A percentile compares a stretch with the other conserved stretches of the same genome.
Evolutionary conservation across 1,140 invertebrate genomes (phyloP).

Genomic region (Drosophila sucinea): DNA sequence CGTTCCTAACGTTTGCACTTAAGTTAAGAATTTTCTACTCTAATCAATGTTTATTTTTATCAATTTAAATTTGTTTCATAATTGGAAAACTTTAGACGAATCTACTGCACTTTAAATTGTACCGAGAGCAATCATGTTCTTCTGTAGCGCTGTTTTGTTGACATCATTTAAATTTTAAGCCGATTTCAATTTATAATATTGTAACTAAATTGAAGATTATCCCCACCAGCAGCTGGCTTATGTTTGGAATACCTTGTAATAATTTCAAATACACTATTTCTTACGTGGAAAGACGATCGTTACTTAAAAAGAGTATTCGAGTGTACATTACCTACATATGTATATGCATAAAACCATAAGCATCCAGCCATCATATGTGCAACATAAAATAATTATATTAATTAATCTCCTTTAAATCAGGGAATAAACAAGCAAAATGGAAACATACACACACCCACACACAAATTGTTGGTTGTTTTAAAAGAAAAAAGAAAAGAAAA

Average conservation of each 20-base stretch:
- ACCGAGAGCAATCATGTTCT: too few species aligned
- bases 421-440: conserved; percentile 29
- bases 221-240: too few species aligned
- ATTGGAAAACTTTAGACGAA: too few species aligned
- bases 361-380: conserved; percentile 65
- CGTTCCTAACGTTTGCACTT: neutral
- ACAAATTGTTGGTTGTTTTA: conserved; percentile 57
- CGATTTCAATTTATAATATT: too few species aligned
- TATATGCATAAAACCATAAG: conserved; percentile 20
- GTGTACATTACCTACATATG: neutral
- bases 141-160: too few species aligned
- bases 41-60: neutral
- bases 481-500: conserved; percentile 32
- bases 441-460: conserved; percentile 13
- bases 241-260: neutral
- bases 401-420: conserved; percentile 36
- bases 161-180: too few species aligned
- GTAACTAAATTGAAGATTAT: too few species aligned
- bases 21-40: neutral
- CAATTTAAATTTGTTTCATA: too few species aligned
- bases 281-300: neutral
- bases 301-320: neutral
- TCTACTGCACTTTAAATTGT: too few species aligned
- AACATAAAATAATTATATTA: conserved; percentile 42
- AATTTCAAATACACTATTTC: too few species aligned